Evolutionary conservation across 2,888 invertebrate genomes (phyloP).

Genomic region (Drosophila tanythrix): DNA sequence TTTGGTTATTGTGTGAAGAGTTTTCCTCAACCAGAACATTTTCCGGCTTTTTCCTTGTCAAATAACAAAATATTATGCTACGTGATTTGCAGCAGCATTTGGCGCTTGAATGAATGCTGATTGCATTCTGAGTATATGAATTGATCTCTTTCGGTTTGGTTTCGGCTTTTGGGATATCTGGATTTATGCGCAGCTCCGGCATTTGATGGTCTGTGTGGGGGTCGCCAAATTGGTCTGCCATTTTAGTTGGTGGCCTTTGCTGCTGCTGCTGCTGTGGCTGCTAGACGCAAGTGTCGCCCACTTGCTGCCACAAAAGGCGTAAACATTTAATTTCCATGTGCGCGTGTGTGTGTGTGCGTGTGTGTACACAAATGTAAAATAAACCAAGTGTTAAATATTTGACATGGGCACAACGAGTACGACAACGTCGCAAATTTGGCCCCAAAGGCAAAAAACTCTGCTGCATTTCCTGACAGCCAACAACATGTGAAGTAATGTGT

Average conservation of each 20-base stretch:
- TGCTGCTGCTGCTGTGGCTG: not conserved
- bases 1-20: slow-evolving; percentile 18
- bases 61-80: slow-evolving; percentile 76
- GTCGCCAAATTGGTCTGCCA: slow-evolving; percentile 60
- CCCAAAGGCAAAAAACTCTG: slow-evolving; percentile 59
- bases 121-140: slow-evolving; percentile 47
- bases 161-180: slow-evolving; percentile 32
- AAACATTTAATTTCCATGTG: slow-evolving; percentile 77
- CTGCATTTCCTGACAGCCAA: slow-evolving; percentile 72
- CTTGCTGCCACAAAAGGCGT: slow-evolving; percentile 77
- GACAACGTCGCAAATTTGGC: slow-evolving; percentile 50
- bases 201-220: slow-evolving; percentile 12
- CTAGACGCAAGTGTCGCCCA: slow-evolving; percentile 54
- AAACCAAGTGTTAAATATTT: slow-evolving; percentile 78
- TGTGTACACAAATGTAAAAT: slow-evolving; percentile 60
- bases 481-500: slow-evolving; percentile 18
- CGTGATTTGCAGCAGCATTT: slow-evolving; percentile 74
- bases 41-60: slow-evolving; percentile 61
- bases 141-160: not conserved
- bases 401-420: slow-evolving; percentile 60
- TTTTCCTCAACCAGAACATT: slow-evolving; percentile 24
- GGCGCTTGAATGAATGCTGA: slow-evolving; percentile 63
- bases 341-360: slow-evolving; percentile 19
- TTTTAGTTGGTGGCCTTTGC: slow-evolving; percentile 36
- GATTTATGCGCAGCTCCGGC: slow-evolving; percentile 25